phyloP scores from a whole-genome alignment of 2,113 vertebrate species.

The zebrafish (Danio rerio) region GRCz12tu NC_133176.1:43709501-43710000 shows the following conservation, averaged over 20 bases:
- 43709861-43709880: background rate
- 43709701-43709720: slow-evolving; percentile 2
- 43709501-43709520: background rate
- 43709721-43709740: background rate
- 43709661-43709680: background rate
- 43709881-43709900: background rate
- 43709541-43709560: background rate
- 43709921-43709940: background rate
- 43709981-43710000: background rate
- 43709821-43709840: background rate
- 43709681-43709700: background rate
- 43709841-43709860: background rate
- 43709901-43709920: slow-evolving; percentile 8
- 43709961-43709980: too few relatives aligned
- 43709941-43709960: too few relatives aligned
- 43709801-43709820: background rate
- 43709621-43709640: slow-evolving; percentile 31
- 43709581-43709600: background rate
- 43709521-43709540: background rate
- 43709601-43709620: slow-evolving; percentile 26
- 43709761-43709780: too few relatives aligned
- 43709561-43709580: background rate
- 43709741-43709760: background rate
- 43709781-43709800: too few relatives aligned
- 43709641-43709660: slow-evolving; percentile 32